These are phyloP conservation scores for Eledona agricola DNA, from an alignment of 2,888 invertebrate species.

Conservation along the genomic window DNA sequence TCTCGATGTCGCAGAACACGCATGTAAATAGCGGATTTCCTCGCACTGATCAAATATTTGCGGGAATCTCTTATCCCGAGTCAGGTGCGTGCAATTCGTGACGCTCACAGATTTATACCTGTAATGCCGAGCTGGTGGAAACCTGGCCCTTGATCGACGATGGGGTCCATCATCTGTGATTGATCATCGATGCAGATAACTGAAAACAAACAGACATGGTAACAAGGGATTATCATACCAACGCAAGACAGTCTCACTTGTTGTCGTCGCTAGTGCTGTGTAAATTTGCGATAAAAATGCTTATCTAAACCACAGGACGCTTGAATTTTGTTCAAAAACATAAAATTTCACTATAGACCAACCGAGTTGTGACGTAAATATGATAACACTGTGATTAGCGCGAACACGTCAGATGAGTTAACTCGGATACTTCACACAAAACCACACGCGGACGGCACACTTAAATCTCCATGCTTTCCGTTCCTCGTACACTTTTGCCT, in stretches of 20 bases:
- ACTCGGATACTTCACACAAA: not conserved
- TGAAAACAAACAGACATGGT: slow-evolving; percentile 10
- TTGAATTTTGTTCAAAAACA: slow-evolving; percentile 32
- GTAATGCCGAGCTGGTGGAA: slow-evolving; percentile 75
- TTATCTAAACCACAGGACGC: slow-evolving; percentile 22
- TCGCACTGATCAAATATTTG: slow-evolving; percentile 25
- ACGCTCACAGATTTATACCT: too few relatives aligned
- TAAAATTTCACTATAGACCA: slow-evolving; percentile 23
- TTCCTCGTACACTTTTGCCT: slow-evolving; percentile 2
- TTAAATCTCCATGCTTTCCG: slow-evolving; percentile 5
- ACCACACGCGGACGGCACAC: not conserved
- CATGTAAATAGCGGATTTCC: too few relatives aligned
- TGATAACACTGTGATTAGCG: slow-evolving; percentile 31
- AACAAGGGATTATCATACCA: not conserved
- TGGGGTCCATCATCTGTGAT: slow-evolving; percentile 49
- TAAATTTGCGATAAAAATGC: slow-evolving; percentile 16
- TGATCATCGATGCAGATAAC: slow-evolving; percentile 23
- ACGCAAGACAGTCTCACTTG: slow-evolving; percentile 10
- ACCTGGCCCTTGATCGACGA: slow-evolving; percentile 61
- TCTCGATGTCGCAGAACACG: too few relatives aligned
- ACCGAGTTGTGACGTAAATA: slow-evolving; percentile 33
- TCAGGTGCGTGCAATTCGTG: too few relatives aligned
- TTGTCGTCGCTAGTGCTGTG: slow-evolving; percentile 1
- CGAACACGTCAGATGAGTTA: slow-evolving; percentile 12
- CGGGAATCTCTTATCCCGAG: slow-evolving; percentile 4